phyloP scores from a whole-genome alignment of 2,888 invertebrate species.

The Plebejus argus region DNA sequence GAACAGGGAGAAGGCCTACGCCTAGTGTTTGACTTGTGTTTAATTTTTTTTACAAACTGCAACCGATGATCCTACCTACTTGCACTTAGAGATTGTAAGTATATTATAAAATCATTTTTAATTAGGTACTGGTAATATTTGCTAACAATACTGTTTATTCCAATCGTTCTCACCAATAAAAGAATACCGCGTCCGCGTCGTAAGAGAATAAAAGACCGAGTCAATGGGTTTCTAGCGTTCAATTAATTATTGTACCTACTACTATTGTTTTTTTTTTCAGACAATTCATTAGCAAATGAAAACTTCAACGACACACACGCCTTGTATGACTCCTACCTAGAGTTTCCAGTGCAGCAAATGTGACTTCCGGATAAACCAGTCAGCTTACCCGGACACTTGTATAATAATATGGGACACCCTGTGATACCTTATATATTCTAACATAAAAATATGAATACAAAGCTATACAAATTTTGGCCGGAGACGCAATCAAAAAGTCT shows the following conservation, averaged over 20 bases:
- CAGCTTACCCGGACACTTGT: too few relatives aligned
- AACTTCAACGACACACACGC: not conserved
- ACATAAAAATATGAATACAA: too few relatives aligned
- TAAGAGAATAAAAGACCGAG: constrained; percentile 26
- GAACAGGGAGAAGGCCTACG: too few relatives aligned
- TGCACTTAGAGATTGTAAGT: not conserved
- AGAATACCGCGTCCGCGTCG: not conserved
- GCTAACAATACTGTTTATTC: not conserved
- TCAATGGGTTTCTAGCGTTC: constrained; percentile 15
- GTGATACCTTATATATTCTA: too few relatives aligned
- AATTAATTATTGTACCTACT: constrained; percentile 19
- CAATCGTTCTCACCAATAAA: constrained; percentile 16
- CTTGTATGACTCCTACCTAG: too few relatives aligned
- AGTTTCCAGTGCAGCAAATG: too few relatives aligned
- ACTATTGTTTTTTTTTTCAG: constrained; percentile 21
- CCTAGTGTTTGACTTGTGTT: too few relatives aligned
- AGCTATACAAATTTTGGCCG: too few relatives aligned
- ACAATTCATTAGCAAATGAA: constrained; percentile 5
- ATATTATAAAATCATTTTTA: not conserved
- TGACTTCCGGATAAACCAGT: too few relatives aligned
- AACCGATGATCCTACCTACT: not conserved
- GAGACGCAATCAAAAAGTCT: too few relatives aligned
- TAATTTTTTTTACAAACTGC: too few relatives aligned
- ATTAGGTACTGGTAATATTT: not conserved
- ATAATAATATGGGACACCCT: too few relatives aligned